Conservation (phyloP, 2,797 vertebrate genomes). For the Octomys mimax region DNA sequence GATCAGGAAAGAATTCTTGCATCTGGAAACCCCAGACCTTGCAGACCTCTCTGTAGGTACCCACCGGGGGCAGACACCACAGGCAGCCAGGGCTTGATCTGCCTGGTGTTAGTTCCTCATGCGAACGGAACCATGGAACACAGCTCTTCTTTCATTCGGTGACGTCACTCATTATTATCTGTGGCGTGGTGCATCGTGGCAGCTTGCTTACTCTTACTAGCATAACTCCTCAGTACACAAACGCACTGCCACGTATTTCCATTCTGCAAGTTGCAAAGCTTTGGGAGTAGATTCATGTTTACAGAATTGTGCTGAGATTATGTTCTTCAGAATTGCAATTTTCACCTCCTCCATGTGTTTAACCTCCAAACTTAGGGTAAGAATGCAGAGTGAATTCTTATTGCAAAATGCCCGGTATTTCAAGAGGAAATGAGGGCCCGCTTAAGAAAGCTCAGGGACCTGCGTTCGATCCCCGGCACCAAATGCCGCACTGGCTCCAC, state of each 20-base stretch:
- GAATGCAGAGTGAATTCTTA: neutral
- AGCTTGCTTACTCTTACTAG: neutral
- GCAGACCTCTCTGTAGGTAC: accelerated
- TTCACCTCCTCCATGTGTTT: neutral
- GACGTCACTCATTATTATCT: accelerated
- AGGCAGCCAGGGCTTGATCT: no score
- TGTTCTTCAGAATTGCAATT: neutral
- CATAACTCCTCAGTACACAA: no score
- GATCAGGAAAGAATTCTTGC: neutral
- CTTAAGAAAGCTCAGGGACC: no score
- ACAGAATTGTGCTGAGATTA: neutral
- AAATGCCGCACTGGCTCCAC: no score
- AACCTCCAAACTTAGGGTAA: neutral
- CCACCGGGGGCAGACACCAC: neutral
- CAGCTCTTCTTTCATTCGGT: accelerated
- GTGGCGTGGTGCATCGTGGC: accelerated
- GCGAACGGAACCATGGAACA: accelerated
- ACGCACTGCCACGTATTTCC: accelerated
- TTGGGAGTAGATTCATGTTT: neutral
- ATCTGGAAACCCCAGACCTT: constrained; percentile 64
- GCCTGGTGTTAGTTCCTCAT: neutral
- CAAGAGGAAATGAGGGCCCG: no score
- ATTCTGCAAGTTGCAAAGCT: neutral
- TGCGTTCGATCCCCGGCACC: no score
- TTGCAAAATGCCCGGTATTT: neutral